A percentile compares a stretch with the other conserved stretches of the same genome.
Conservation (phyloP, 2,113 vertebrate genomes). For the Thomomys bottae region DNA sequence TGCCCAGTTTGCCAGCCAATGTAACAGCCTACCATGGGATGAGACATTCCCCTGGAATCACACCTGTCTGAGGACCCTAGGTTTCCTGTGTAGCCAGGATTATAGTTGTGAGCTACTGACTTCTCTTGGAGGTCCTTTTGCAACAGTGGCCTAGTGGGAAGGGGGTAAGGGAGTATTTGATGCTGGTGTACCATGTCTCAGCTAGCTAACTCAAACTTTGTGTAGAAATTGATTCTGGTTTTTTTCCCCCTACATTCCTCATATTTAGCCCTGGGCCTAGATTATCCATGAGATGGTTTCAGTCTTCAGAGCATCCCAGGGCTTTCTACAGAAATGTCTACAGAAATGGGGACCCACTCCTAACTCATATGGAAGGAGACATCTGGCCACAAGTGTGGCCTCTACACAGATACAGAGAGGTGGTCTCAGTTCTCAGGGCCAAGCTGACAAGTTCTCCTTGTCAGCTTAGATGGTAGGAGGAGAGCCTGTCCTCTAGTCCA, state of each 20-base stretch:
- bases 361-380: neutral
- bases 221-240: fast-evolving
- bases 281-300: neutral
- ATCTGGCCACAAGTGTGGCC: neutral
- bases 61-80: too few relatives aligned
- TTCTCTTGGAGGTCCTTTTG: too few relatives aligned
- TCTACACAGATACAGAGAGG: neutral
- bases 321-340: neutral
- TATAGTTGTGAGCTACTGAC: too few relatives aligned
- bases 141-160: too few relatives aligned
- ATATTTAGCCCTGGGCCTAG: neutral
- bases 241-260: neutral
- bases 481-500: neutral
- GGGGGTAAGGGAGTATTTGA: too few relatives aligned
- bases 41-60: too few relatives aligned
- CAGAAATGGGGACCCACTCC: neutral
- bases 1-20: too few relatives aligned
- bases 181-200: neutral
- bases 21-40: too few relatives aligned
- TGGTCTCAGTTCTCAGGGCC: neutral
- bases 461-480: too few relatives aligned
- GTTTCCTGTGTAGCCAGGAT: too few relatives aligned
- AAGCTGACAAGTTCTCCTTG: too few relatives aligned
- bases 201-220: too few relatives aligned
- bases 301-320: neutral